phyloP scores from a whole-genome alignment of 1,140 invertebrate species.

The Eufriesea mexicana region DNA sequence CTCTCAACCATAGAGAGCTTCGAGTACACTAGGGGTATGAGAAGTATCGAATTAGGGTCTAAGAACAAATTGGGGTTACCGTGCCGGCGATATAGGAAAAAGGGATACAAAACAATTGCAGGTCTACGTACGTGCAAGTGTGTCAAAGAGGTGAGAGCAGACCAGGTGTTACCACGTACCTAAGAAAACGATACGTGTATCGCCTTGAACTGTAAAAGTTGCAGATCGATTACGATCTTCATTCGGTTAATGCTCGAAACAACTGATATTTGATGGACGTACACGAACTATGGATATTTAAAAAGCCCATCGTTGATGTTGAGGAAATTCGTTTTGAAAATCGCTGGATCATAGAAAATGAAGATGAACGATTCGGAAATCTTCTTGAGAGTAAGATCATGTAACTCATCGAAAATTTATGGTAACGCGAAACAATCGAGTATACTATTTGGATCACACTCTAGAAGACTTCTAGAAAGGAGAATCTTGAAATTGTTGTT shows the following conservation, averaged over 20 bases:
- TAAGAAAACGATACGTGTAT: constrained; percentile 4
- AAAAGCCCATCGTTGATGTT: background rate
- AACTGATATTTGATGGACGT: background rate
- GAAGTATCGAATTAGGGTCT: background rate
- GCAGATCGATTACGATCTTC: constrained; percentile 54
- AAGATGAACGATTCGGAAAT: no score
- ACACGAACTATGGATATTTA: background rate
- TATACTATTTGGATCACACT: no score
- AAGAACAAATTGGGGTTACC: background rate
- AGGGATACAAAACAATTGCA: background rate
- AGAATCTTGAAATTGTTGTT: no score
- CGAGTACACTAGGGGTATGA: background rate
- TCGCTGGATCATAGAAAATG: no score
- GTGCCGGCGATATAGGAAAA: background rate
- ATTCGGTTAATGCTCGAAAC: background rate
- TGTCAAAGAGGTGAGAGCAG: constrained; percentile 44
- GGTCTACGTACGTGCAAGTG: background rate
- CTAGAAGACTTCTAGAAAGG: no score
- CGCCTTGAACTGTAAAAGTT: constrained; percentile 63
- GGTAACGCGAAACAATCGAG: no score
- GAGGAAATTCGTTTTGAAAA: no score
- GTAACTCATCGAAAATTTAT: no score
- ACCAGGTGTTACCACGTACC: constrained; percentile 42
- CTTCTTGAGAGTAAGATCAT: no score
- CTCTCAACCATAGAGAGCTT: background rate